Evolutionary conservation across 2,888 invertebrate species (phyloP), one percentile per base, ranked within the genome.

Genomic region (Xestia c-nigrum): DNA sequence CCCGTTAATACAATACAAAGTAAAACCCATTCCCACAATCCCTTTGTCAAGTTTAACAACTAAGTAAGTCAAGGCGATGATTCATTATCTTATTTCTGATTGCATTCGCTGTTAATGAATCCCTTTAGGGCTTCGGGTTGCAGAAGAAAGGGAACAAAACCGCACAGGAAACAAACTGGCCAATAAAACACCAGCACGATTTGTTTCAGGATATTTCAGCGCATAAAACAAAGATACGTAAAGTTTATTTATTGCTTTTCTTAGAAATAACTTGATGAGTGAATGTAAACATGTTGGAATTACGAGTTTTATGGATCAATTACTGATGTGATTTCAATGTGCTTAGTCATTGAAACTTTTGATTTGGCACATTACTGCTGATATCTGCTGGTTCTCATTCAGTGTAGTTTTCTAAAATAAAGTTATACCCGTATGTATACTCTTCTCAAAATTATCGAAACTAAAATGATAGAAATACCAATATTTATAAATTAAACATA

Each of bases 81-180:
- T 38, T 87, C 88, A 87, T 50, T 74, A 12, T 55, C 73, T 69
- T 87, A 87, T 88, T 88, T 77, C 66, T 52, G 78, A 75, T 63
- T 38, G 72, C 63, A 63, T 61, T 66, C 40, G 16, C 52, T 38
- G 76, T 73, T 70, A 78, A 83, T 88, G 75, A 87, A 87, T 72
- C 83, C 85, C 77, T 80, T 31, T 73, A 79, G 66, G 71, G 69
- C 72, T 40, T 66, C 68, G 65, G 31, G 69, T 81, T 85, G 74
- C 83, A 74, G 10, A 14, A 69, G 50, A 87, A 85, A 88, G 63
- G 75, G 70, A 75, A 76, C 78, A 77, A 78, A 76, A 74, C 47
- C 38, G 19, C 78, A 43, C 77, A 83, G 87, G 87, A 88, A 83
- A 65, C 66, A 21, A 0, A 52, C 61, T 10, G 47, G 24, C 40